Conservation (phyloP, 2,888 invertebrate species). For the Sarcophaga subvicina region DNA sequence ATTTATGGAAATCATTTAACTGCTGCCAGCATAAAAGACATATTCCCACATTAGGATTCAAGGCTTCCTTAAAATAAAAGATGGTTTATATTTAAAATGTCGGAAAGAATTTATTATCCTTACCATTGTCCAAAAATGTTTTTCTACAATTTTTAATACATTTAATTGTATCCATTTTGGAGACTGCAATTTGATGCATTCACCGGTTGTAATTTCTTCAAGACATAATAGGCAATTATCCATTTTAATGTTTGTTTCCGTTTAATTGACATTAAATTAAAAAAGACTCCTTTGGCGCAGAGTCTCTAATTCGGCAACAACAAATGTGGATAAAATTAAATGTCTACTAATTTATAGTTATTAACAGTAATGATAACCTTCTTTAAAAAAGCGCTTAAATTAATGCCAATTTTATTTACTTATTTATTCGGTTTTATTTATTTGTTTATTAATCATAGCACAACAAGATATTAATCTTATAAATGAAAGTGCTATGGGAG, state of each 20-base stretch:
- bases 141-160: conserved; percentile 37
- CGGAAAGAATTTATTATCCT: not conserved
- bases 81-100: not conserved
- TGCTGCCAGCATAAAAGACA: conserved; percentile 75
- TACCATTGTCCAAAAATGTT: conserved; percentile 57
- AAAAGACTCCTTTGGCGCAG: not conserved
- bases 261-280: not conserved
- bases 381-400: not conserved
- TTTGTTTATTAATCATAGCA: too few relatives aligned
- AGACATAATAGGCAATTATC: conserved; percentile 31
- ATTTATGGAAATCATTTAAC: conserved; percentile 73
- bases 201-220: not conserved
- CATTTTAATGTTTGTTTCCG: not conserved
- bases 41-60: conserved; percentile 49
- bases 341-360: not conserved
- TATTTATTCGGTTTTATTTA: too few relatives aligned
- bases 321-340: not conserved
- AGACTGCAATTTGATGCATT: conserved; percentile 36
- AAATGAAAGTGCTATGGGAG: too few relatives aligned
- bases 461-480: too few relatives aligned
- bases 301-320: not conserved
- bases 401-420: too few relatives aligned
- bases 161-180: conserved; percentile 26
- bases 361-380: not conserved
- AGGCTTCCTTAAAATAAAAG: conserved; percentile 17